A percentile compares a stretch with the other conserved stretches of the same genome.
Evolutionary conservation across 2,797 vertebrate species (phyloP).

Genomic region (Tympanoctomys barrerae): DNA sequence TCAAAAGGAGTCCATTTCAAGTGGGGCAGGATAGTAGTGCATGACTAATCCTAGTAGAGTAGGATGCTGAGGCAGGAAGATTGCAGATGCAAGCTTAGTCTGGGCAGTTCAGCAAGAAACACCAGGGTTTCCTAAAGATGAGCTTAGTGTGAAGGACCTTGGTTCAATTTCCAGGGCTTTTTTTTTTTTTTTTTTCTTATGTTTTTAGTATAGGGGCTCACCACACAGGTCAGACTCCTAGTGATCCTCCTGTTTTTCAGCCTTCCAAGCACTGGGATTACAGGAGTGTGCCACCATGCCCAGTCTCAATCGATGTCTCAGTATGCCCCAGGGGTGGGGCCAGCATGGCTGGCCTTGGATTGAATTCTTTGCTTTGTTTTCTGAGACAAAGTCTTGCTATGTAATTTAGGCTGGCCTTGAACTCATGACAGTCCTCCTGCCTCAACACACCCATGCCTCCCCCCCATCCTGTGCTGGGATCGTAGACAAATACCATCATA

Average conservation of each 20-base stretch:
- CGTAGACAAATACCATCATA: neutral
- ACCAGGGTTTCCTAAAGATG: neutral
- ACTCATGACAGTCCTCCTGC: neutral
- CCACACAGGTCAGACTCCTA: too few relatives aligned
- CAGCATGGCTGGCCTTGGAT: too few relatives aligned
- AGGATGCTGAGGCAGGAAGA: neutral
- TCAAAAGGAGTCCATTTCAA: neutral
- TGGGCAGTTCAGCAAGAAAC: neutral
- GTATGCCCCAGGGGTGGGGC: too few relatives aligned
- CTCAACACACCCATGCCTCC: neutral
- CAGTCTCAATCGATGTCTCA: too few relatives aligned
- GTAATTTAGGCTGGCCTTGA: neutral
- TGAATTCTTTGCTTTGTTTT: neutral
- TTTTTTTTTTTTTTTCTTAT: neutral
- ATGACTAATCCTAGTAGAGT: neutral
- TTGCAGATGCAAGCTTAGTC: neutral
- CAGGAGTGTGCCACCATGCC: too few relatives aligned
- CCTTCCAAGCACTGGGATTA: too few relatives aligned
- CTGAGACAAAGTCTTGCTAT: neutral
- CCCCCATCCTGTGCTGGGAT: neutral
- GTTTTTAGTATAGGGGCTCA: too few relatives aligned
- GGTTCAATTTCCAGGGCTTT: neutral
- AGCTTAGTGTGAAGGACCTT: neutral
- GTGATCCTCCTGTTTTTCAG: too few relatives aligned
- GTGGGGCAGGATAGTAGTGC: neutral